Evolutionary conservation across 1,140 invertebrate species (phyloP).

Genomic region (Drosophila paulistorum): DNA sequence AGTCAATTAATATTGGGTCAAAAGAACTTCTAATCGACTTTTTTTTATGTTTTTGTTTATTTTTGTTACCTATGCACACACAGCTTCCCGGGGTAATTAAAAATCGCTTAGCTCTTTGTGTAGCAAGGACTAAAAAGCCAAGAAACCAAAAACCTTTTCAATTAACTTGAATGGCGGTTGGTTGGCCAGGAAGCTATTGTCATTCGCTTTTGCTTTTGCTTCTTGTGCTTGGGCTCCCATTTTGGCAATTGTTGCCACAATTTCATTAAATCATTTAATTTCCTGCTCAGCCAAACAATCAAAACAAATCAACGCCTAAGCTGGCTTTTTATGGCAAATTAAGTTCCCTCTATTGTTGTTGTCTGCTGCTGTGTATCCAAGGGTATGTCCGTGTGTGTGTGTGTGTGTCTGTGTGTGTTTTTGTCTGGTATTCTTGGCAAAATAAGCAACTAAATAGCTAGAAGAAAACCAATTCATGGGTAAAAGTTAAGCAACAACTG

Average conservation of each 20-base stretch:
- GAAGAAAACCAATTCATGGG: conserved; percentile 48
- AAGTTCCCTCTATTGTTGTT: conserved; percentile 52
- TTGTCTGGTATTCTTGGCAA: conserved; percentile 24
- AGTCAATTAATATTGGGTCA: conserved; percentile 63
- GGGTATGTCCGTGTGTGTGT: background rate
- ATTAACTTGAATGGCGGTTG: conserved; percentile 67
- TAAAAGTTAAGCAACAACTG: conserved; percentile 45
- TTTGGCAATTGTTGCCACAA: conserved; percentile 63
- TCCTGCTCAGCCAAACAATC: conserved; percentile 51
- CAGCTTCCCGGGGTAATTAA: conserved; percentile 65
- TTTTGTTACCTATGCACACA: conserved; percentile 42
- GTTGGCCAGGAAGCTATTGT: conserved; percentile 30
- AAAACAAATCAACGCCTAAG: conserved; percentile 69
- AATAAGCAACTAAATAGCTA: conserved; percentile 55
- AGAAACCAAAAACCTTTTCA: conserved; percentile 53
- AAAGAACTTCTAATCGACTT: conserved; percentile 18
- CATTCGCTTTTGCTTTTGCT: conserved; percentile 43
- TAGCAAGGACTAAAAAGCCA: background rate
- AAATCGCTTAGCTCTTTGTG: conserved; percentile 59
- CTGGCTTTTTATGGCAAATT: conserved; percentile 73
- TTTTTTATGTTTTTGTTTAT: background rate
- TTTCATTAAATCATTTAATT: conserved; percentile 81
- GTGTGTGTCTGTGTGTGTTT: background rate
- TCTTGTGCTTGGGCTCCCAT: conserved; percentile 14
- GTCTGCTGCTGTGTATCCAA: conserved; percentile 1